These are phyloP conservation scores for Syndactyla subalaris DNA, from an alignment of 2,797 vertebrate genomes.

Conservation along the genomic window DNA sequence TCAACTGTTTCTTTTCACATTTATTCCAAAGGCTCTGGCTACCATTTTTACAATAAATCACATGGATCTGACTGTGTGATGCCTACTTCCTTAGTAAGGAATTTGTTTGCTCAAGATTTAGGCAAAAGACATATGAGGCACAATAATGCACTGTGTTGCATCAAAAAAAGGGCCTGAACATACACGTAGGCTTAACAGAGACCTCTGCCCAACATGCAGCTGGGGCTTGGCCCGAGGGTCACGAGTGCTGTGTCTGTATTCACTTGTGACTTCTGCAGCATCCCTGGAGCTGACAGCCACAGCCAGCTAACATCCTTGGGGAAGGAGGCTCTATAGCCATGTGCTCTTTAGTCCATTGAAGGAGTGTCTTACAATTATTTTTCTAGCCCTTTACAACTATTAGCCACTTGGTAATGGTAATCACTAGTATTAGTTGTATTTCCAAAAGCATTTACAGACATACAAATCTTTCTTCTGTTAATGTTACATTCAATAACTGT, in stretches of 20 bases:
- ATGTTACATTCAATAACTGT: neutral
- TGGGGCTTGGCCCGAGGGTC: neutral
- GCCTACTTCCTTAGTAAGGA: neutral
- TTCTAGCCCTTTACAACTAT: neutral
- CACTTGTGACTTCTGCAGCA: neutral
- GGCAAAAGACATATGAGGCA: neutral
- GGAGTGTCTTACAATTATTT: neutral
- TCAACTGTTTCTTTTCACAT: slow-evolving; percentile 49
- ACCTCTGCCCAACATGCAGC: neutral
- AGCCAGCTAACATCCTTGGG: neutral
- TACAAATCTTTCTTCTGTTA: neutral
- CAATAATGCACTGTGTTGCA: neutral
- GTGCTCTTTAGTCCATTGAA: neutral
- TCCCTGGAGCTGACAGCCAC: neutral
- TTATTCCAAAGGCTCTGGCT: slow-evolving; percentile 30
- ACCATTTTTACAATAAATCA: neutral
- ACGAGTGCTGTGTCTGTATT: neutral
- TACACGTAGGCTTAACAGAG: neutral
- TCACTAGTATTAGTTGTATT: neutral
- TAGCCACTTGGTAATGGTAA: neutral
- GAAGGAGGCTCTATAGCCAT: neutral
- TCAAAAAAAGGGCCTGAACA: neutral
- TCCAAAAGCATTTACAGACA: neutral
- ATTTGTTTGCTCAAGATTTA: neutral
- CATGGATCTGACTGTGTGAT: neutral